Base-by-base conservation (phyloP, 92 coral and sea anemone genomes). In the Palythoa heliodiscus region DNA sequence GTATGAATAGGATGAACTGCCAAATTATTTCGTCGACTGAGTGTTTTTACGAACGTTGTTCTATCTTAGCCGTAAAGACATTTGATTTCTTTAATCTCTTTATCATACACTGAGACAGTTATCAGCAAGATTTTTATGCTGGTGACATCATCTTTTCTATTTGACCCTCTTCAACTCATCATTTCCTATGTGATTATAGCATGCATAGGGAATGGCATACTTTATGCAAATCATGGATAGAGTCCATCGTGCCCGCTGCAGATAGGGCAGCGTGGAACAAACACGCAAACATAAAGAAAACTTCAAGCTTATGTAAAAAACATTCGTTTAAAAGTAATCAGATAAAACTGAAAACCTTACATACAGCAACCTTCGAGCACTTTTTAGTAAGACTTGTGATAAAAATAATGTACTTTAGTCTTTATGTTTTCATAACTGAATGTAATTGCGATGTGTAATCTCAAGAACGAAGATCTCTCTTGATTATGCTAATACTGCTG, bases 101-200 rank as follows among this genome's bases (percentile, higher is more conserved):
- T 52, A 60, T 47, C 7, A 19, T 50, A 43, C 35, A 80, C 55
- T 67, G 84, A 64, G 61, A 80, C 73, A 60, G 40, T 80, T 50
- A 80, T 80, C 84, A 80, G 73, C 84, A 17, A 80, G 7, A 43
- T 7, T 80, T 52, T 43, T 29, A 47, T 64, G 23, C 63, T 67
- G 15, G 75, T 80, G 84, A 80, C 84, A 80, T 80, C 75, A 80
- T 57, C 17, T 39, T 64, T 47, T 57, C 74, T 38, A 20, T 80
- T 39, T 80, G 55, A 29, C 43, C 63, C 38, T 50, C 22, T 64
- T 58, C 83, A 63, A 66, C 12, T 60, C 69, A 17, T 19, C 23
- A 3, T 2, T n/a, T 63, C 53, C 40, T 52, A 25, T 9, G 67
- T 58, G 38, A 13, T 1, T 11, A 16, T 16, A 43, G 50, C 50